Percentiles rank a stretch among this genome's conserved stretches.
Conservation (phyloP, 64 coral and sea anemone species). For the Cladopsammia gracilis region DNA sequence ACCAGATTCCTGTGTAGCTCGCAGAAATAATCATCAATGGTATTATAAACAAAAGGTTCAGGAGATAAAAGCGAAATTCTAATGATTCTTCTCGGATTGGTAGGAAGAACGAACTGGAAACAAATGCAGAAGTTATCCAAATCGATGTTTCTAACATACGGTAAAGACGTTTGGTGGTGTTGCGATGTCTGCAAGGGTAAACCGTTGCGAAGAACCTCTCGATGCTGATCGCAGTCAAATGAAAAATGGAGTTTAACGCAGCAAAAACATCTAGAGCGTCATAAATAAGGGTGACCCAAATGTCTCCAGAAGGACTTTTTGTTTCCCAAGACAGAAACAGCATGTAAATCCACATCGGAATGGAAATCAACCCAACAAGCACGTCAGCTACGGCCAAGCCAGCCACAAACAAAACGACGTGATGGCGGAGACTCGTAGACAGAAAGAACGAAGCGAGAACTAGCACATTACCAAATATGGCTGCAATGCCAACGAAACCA, state of each 20-base stretch:
- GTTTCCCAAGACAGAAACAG: slow-evolving; percentile 1
- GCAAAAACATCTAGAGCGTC: slow-evolving; percentile 61
- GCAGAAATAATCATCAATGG: slow-evolving; percentile 11
- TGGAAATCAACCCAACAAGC: slow-evolving; percentile 30
- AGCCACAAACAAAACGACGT: slow-evolving; percentile 58
- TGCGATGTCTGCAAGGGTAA: neutral
- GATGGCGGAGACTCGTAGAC: slow-evolving; percentile 4
- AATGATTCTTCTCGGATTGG: neutral
- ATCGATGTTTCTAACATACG: neutral
- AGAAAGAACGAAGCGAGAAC: slow-evolving; percentile 58
- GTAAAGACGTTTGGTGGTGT: slow-evolving; percentile 16
- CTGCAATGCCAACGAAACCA: slow-evolving; percentile 22
- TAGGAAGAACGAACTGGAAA: slow-evolving; percentile 43
- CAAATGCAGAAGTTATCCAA: slow-evolving; percentile 21
- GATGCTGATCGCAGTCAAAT: slow-evolving; percentile 65
- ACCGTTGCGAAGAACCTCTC: slow-evolving; percentile 43
- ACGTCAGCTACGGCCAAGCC: slow-evolving; percentile 66
- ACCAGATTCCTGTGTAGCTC: slow-evolving; percentile 33
- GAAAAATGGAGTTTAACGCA: slow-evolving; percentile 59
- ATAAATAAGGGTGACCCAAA: slow-evolving; percentile 13
- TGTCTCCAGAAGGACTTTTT: neutral
- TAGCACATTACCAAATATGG: slow-evolving; percentile 48
- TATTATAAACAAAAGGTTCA: slow-evolving; percentile 53
- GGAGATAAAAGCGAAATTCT: slow-evolving; percentile 47
- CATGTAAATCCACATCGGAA: slow-evolving; percentile 68